These are phyloP conservation scores for Molanna angustata DNA, from an alignment of 2,888 invertebrate species.

Conservation along the genomic window DNA sequence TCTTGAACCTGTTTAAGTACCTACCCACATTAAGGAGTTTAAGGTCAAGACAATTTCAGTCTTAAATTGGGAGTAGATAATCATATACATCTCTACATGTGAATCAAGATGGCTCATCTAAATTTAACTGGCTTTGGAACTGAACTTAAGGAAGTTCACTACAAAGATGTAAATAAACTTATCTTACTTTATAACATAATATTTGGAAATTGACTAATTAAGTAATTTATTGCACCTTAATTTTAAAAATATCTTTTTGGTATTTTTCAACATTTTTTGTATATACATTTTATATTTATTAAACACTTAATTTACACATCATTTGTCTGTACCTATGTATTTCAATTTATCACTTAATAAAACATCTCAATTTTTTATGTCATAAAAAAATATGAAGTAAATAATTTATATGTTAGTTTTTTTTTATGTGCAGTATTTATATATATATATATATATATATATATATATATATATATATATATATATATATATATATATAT, in stretches of 20 bases:
- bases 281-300: not conserved
- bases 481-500: no score
- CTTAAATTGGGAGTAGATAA: not conserved
- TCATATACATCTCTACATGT: not conserved
- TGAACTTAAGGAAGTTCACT: slow-evolving; percentile 17
- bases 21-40: no score
- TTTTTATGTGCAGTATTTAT: no score
- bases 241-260: not conserved
- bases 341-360: no score
- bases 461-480: no score
- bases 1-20: no score
- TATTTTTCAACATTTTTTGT: not conserved
- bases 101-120: slow-evolving; percentile 14
- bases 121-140: slow-evolving; percentile 27
- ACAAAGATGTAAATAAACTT: slow-evolving; percentile 26
- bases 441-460: no score
- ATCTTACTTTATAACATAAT: not conserved
- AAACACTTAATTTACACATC: not conserved
- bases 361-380: no score
- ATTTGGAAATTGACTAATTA: not conserved
- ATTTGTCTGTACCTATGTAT: no score
- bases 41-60: no score
- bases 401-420: no score
- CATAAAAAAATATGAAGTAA: no score
- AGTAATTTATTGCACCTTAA: not conserved